Conservation (phyloP, 2,113 vertebrate species). For the Panthera uncia region DNA sequence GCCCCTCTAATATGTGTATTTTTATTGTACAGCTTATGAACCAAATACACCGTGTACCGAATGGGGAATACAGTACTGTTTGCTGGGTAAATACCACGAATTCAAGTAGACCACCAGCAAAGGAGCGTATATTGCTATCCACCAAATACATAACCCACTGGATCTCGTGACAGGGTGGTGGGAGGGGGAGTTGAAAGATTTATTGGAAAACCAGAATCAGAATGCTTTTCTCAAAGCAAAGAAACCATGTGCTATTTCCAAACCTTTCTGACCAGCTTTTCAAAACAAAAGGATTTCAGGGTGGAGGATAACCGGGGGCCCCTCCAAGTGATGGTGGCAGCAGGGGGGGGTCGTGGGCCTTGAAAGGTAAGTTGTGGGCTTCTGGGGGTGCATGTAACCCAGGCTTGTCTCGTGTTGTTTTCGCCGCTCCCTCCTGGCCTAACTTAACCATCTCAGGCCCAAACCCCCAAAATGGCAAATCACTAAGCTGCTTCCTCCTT, state of each 20-base stretch:
- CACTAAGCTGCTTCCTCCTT: no score
- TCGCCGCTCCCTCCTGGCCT: not conserved
- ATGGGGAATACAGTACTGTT: not conserved
- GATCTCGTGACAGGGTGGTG: not conserved
- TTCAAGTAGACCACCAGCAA: not conserved
- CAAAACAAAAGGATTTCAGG: not conserved
- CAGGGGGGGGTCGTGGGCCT: fast-evolving
- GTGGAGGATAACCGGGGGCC: not conserved
- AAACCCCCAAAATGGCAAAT: not conserved
- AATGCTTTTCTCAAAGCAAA: not conserved
- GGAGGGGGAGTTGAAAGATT: not conserved
- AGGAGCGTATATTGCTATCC: not conserved
- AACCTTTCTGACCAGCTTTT: not conserved
- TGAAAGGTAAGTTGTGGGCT: not conserved
- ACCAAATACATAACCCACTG: not conserved
- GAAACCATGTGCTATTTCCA: not conserved
- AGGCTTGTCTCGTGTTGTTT: not conserved
- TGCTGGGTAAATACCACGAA: not conserved
- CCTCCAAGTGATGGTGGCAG: no score
- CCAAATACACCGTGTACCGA: not conserved
- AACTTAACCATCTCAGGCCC: not conserved
- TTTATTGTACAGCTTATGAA: not conserved
- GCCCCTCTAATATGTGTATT: not conserved
- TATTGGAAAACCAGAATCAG: not conserved
- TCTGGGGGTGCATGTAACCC: not conserved